Base-by-base conservation (phyloP, 1,140 invertebrate genomes). In the Drosophila lini region DNA sequence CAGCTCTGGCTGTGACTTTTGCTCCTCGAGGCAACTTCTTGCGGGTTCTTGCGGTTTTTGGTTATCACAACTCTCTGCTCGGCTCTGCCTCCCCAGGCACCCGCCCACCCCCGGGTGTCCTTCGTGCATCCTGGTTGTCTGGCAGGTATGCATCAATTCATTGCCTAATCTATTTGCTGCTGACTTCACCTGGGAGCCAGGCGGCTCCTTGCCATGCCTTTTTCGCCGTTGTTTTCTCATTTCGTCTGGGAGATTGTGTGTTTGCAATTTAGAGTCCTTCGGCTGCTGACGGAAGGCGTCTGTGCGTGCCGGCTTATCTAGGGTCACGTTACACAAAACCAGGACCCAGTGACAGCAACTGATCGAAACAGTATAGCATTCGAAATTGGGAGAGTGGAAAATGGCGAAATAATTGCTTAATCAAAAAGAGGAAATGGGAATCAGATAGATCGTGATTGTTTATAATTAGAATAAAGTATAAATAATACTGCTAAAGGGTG, bases 91-190 rank as follows among this genome's bases (percentile, higher is more conserved):
- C 31, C 19, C 44, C 10, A 31, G 36, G 41, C 22, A 15, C n/a
- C 41, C 44, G 44, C 7, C 45, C 9, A 28, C 59, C 10, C 28
- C 19, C 5, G 52, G 34, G 5, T 16, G n/a, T 63, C 22, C 40
- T 16, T 22, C 34, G 16, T 71, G 50, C 44, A 53, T 44, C 38
- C 57, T 52, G 28, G 42, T 77, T 62, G 76, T 48, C 76, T 86
- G 84, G 84, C 82, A 88, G 84, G 80, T 83, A 88, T 85, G 82
- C 82, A 86, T 86, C 83, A 86, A 86, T 86, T 86, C 82, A 80
- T 88, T 88, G 80, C 83, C 80, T 86, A 86, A 86, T 86, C 82
- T 86, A 86, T 86, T 86, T 86, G 77, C 81, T 77, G 73, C 77
- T 65, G 76, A 69, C 73, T 82, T 44, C 60, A 67, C 82, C 80